Conservation (phyloP, 92 coral and sea anemone genomes). For the Blastomussa wellsi region DNA sequence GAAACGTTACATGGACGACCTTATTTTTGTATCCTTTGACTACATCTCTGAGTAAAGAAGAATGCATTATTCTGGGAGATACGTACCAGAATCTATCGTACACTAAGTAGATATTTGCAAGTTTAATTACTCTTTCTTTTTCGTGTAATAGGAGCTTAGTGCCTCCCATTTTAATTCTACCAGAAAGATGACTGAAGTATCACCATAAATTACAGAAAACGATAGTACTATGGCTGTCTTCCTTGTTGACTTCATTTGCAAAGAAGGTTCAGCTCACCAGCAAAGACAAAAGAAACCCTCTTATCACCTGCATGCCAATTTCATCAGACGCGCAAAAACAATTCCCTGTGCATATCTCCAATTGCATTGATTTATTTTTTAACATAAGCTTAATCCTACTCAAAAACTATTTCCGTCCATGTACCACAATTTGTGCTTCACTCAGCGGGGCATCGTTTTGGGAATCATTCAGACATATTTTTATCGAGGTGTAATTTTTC, state of each 20-base stretch:
- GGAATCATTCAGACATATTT: neutral
- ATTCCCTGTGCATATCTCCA: neutral
- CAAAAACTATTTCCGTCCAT: neutral
- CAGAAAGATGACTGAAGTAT: neutral
- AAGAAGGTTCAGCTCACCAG: neutral
- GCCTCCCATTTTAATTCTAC: neutral
- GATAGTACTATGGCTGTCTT: neutral
- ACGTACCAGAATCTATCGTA: neutral
- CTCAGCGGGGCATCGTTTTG: slow-evolving; percentile 24
- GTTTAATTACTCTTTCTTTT: neutral
- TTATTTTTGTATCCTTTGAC: slow-evolving; percentile 94
- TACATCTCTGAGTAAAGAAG: neutral
- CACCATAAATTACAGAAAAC: neutral
- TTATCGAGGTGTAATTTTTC: neutral
- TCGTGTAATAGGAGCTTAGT: neutral
- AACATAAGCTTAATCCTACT: slow-evolving; percentile 9
- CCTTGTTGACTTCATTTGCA: neutral
- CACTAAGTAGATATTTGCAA: neutral
- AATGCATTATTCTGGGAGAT: neutral
- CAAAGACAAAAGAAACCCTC: neutral
- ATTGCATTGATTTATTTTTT: neutral
- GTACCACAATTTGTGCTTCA: neutral
- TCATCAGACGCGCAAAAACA: neutral
- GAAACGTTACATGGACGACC: slow-evolving; percentile 97
- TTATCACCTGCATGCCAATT: neutral